Evolutionary conservation across 2,888 invertebrate genomes (phyloP).

Genomic region (Patella caerulea): DNA sequence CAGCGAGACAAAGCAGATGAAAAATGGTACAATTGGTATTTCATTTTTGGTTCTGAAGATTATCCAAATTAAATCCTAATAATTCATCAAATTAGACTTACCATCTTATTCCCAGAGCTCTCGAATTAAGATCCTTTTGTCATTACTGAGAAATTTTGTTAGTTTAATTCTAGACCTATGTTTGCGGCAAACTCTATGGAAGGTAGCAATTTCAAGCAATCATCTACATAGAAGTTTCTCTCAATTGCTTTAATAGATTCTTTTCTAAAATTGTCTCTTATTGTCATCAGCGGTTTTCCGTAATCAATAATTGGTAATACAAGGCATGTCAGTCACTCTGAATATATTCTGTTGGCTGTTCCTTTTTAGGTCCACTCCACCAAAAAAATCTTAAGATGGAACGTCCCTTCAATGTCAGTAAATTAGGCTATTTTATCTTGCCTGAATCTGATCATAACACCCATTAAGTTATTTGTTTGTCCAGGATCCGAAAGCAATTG

Average conservation of each 20-base stretch:
- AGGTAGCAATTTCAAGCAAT: not conserved
- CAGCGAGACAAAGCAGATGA: too few species aligned
- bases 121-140: too few species aligned
- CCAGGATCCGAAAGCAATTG: too few species aligned
- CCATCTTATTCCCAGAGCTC: too few species aligned
- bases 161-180: too few species aligned
- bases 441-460: not conserved
- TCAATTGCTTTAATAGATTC: not conserved
- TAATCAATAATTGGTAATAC: not conserved
- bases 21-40: too few species aligned
- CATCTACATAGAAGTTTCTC: not conserved
- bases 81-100: too few species aligned
- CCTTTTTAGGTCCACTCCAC: not conserved
- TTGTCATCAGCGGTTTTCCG: not conserved
- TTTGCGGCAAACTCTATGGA: not conserved
- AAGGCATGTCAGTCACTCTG: not conserved
- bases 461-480: not conserved
- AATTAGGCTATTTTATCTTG: not conserved
- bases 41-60: too few species aligned
- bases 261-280: not conserved
- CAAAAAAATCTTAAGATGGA: not conserved
- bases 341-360: not conserved
- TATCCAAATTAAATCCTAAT: too few species aligned
- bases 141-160: too few species aligned
- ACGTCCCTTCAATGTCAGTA: not conserved